Evolutionary conservation across 2,113 vertebrate species (phyloP).

Genomic region (Chaenogobius annularis): DNA sequence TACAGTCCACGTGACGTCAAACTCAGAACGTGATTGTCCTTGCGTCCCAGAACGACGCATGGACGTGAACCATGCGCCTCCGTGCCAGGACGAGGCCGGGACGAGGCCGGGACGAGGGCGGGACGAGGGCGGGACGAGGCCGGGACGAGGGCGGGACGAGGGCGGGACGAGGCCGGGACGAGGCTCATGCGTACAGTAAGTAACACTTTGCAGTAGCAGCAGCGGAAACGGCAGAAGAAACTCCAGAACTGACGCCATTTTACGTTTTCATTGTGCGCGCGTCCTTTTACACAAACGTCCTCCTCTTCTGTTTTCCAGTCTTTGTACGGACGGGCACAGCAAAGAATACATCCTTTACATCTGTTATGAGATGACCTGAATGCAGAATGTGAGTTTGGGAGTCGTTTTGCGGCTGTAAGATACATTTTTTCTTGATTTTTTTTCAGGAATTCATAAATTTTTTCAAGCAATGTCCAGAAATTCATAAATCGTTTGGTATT

Average conservation of each 20-base stretch:
- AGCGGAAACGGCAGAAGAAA: conserved; percentile 38
- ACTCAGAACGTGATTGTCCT: conserved; percentile 56
- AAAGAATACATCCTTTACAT: background rate
- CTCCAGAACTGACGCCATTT: conserved; percentile 13
- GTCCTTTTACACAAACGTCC: conserved; percentile 52
- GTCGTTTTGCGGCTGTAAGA: no score
- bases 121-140: conserved; percentile 2
- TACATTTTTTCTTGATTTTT: no score
- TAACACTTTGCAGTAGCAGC: conserved; percentile 80
- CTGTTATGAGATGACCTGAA: background rate
- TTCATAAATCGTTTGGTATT: no score
- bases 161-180: conserved; percentile 13
- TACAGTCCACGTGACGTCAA: conserved; percentile 14
- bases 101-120: background rate
- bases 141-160: no score
- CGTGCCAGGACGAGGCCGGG: conserved; percentile 42
- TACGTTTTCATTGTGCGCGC: conserved; percentile 3
- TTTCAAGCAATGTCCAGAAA: no score
- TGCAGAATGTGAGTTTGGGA: no score
- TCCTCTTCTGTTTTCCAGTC: conserved; percentile 22
- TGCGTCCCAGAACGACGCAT: conserved; percentile 35
- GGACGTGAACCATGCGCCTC: conserved; percentile 48
- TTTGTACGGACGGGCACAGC: background rate
- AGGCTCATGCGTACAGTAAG: conserved; percentile 73
- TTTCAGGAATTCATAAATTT: no score